phyloP scores from a whole-genome alignment of 1,140 invertebrate genomes.

The Aleiodes sp. region DNA sequence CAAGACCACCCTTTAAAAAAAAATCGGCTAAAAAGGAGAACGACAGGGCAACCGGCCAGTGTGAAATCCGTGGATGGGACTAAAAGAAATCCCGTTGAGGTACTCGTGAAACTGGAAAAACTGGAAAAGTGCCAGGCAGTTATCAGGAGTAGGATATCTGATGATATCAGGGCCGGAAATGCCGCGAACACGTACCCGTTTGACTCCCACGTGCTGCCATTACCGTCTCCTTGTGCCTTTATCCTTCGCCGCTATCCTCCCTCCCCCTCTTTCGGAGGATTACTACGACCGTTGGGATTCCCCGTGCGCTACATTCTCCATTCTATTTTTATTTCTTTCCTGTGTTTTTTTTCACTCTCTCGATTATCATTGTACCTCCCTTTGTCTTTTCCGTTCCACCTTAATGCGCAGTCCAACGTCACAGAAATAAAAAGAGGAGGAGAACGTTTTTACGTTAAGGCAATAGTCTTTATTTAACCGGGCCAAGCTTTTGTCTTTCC shows the following conservation, averaged over 20 bases:
- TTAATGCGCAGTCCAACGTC: neutral
- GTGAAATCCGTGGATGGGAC: slow-evolving; percentile 31
- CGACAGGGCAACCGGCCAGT: slow-evolving; percentile 4
- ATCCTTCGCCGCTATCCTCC: too few relatives aligned
- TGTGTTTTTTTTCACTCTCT: neutral
- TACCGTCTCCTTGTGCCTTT: slow-evolving; percentile 32
- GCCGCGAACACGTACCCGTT: slow-evolving; percentile 38
- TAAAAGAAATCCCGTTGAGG: slow-evolving; percentile 28
- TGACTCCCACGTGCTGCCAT: slow-evolving; percentile 40
- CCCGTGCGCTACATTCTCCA: slow-evolving; percentile 8
- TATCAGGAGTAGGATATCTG: slow-evolving; percentile 39
- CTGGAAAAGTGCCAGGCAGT: slow-evolving; percentile 41
- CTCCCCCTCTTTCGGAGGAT: slow-evolving; percentile 25
- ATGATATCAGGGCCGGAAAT: slow-evolving; percentile 40
- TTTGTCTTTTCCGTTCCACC: neutral
- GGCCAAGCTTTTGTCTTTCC: slow-evolving; percentile 24
- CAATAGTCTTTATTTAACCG: slow-evolving; percentile 35
- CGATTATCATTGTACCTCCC: neutral
- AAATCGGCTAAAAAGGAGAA: slow-evolving; percentile 20
- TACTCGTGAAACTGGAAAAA: slow-evolving; percentile 29
- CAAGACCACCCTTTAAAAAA: neutral
- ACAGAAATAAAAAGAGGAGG: neutral
- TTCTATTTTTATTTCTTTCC: slow-evolving; percentile 8
- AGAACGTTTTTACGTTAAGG: slow-evolving; percentile 16
- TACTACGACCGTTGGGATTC: slow-evolving; percentile 29